These are phyloP conservation scores for Progne subis DNA, from an alignment of 2,113 vertebrate genomes.

Conservation along the genomic window DNA sequence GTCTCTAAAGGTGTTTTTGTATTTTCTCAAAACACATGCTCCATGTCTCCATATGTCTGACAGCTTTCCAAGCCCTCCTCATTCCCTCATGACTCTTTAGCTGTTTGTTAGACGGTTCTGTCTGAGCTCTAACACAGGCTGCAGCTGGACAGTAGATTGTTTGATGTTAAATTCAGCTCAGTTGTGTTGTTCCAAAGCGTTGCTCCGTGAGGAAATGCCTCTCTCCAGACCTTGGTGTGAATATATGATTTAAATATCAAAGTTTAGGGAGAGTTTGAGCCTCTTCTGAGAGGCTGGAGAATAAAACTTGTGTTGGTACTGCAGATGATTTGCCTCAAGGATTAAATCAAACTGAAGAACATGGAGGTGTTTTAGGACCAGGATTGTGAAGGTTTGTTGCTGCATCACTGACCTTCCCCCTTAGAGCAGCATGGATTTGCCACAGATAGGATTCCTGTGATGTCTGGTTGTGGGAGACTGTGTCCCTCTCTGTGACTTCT, in stretches of 20 bases:
- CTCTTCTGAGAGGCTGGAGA: neutral
- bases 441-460: neutral
- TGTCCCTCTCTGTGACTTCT: neutral
- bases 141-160: neutral
- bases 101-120: neutral
- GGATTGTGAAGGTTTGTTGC: neutral
- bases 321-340: neutral
- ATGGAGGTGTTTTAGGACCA: neutral
- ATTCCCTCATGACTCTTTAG: neutral
- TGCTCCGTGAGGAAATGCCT: neutral
- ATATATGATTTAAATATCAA: neutral
- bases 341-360: neutral
- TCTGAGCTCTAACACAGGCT: neutral
- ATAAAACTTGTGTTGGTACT: neutral
- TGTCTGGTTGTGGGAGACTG: fast-evolving
- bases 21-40: neutral
- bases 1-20: conserved; percentile 37
- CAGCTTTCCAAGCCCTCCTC: neutral
- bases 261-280: neutral
- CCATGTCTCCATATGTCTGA: neutral
- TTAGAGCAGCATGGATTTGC: neutral
- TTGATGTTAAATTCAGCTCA: neutral
- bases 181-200: neutral
- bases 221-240: neutral
- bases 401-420: neutral